A percentile compares a stretch with the other conserved stretches of the same genome.
phyloP scores from a whole-genome alignment of 2,888 invertebrate species.

The Brachyptera risi region DNA sequence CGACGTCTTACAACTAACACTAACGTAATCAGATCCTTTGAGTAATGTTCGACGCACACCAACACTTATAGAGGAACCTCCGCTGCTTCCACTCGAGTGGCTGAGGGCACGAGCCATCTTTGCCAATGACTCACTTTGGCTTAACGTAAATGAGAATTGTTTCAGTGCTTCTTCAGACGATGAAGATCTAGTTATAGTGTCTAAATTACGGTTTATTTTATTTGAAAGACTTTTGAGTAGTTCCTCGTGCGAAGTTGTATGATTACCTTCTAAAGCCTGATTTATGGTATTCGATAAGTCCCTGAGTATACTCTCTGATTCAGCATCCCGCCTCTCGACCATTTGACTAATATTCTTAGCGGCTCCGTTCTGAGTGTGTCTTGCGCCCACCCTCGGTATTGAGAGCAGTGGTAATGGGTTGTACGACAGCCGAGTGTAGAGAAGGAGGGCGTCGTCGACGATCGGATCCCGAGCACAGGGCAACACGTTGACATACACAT shows the following conservation, averaged over 20 bases:
- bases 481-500: conserved; percentile 11
- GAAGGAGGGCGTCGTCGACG: conserved; percentile 44
- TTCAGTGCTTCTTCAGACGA: conserved; percentile 46
- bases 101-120: conserved; percentile 44
- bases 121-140: conserved; percentile 43
- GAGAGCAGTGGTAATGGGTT: conserved; percentile 26
- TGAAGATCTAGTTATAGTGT: conserved; percentile 27
- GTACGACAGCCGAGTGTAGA: conserved; percentile 43
- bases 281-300: conserved; percentile 45
- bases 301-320: conserved; percentile 41
- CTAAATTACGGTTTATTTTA: conserved; percentile 42
- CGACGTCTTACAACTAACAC: background rate
- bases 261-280: conserved; percentile 43
- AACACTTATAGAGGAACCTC: conserved; percentile 38
- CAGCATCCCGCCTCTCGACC: background rate
- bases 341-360: conserved; percentile 35
- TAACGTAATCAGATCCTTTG: background rate
- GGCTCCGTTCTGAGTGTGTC: conserved; percentile 32
- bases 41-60: background rate
- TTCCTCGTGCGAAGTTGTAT: conserved; percentile 42
- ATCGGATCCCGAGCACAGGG: conserved; percentile 41
- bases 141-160: conserved; percentile 44
- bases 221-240: conserved; percentile 44
- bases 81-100: conserved; percentile 41
- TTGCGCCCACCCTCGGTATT: conserved; percentile 4